Conservation (phyloP, 2,888 invertebrate genomes). For the Philonicus albiceps region DNA sequence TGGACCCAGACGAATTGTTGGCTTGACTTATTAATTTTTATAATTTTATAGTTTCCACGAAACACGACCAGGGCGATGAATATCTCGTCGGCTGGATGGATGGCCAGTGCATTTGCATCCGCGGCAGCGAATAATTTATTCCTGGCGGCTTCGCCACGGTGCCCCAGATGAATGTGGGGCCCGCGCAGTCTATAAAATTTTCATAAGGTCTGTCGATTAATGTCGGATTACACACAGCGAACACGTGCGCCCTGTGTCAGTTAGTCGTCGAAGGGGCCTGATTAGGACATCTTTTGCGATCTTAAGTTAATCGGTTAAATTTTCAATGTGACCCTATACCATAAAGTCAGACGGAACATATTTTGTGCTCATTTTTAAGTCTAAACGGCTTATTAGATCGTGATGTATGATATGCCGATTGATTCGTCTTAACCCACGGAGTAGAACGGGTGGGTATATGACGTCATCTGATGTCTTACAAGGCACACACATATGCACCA, state of each 20-base stretch:
- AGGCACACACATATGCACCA: too few species aligned
- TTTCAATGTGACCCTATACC: background rate
- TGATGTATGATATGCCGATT: too few species aligned
- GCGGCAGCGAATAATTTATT: conserved; percentile 26
- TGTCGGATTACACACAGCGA: conserved; percentile 34
- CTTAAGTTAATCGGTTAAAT: background rate
- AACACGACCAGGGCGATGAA: conserved; percentile 41
- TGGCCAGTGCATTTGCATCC: conserved; percentile 7
- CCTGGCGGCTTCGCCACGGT: background rate
- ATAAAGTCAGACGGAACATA: background rate
- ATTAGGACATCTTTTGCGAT: background rate
- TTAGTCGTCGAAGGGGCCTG: background rate
- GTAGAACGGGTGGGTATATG: too few species aligned
- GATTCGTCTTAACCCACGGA: too few species aligned
- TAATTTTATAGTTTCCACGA: conserved; percentile 49
- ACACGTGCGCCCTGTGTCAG: conserved; percentile 21
- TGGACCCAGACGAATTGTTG: conserved; percentile 49
- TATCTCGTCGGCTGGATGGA: conserved; percentile 6
- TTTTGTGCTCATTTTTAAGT: too few species aligned
- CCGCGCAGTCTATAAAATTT: conserved; percentile 2
- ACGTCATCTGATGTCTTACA: too few species aligned
- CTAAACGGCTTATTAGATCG: too few species aligned
- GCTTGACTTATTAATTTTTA: conserved; percentile 49
- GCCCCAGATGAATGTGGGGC: background rate
- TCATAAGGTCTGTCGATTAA: conserved; percentile 26